These are phyloP conservation scores for Cebidichthys violaceus DNA, from an alignment of 2,113 vertebrate species.

Conservation along the genomic window DNA sequence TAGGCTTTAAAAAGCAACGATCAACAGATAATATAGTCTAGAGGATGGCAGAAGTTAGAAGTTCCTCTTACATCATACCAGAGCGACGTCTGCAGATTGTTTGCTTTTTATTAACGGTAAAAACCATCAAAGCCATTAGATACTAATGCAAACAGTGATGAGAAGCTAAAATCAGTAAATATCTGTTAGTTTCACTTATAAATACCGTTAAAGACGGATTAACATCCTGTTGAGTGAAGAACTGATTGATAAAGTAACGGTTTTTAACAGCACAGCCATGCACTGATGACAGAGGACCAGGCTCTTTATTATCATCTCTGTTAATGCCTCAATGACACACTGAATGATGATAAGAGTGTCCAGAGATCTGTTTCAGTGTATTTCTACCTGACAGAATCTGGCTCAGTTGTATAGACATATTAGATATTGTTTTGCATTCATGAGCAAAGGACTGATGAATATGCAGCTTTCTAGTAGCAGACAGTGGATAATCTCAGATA, in stretches of 20 bases:
- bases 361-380: not conserved
- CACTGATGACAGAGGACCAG: not conserved
- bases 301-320: not conserved
- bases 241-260: not conserved
- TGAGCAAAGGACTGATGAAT: not conserved
- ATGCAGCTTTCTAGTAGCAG: not conserved
- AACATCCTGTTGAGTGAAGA: not conserved
- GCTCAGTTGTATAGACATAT: not conserved
- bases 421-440: not conserved
- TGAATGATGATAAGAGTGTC: conserved; percentile 16
- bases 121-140: not conserved
- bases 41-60: too few species aligned
- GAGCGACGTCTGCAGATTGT: too few species aligned
- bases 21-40: too few species aligned
- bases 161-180: not conserved
- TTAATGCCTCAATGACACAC: not conserved
- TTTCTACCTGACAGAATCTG: not conserved
- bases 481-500: conserved; percentile 28
- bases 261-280: not conserved
- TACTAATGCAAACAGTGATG: not conserved
- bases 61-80: too few species aligned
- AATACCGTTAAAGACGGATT: not conserved
- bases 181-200: not conserved
- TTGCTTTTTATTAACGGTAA: too few species aligned
- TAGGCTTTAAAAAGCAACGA: too few species aligned